Percentiles rank a stretch among this genome's conserved stretches.
Evolutionary conservation across 2,113 vertebrate species (phyloP).

Genomic region (Nerophis lumbriciformis): DNA sequence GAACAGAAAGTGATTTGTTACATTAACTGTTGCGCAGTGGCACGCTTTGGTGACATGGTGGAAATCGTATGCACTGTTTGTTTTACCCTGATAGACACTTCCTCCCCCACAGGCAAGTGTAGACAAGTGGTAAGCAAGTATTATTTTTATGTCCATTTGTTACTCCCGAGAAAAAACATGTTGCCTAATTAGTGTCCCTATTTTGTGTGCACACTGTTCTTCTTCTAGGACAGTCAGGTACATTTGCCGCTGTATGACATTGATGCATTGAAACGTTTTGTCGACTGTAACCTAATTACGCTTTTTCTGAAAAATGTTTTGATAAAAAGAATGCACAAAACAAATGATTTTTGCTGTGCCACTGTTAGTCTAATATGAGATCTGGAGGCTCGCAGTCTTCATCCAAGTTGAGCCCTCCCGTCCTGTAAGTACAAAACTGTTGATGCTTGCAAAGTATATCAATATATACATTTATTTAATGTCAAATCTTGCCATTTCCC

Average conservation of each 20-base stretch:
- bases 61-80: slow-evolving; percentile 62
- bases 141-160: slow-evolving; percentile 44
- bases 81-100: slow-evolving; percentile 71
- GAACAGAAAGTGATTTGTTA: slow-evolving; percentile 36
- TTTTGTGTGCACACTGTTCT: slow-evolving; percentile 57
- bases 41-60: slow-evolving; percentile 52
- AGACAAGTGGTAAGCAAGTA: slow-evolving; percentile 75
- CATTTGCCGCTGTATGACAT: slow-evolving; percentile 52
- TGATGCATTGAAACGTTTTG: slow-evolving; percentile 63
- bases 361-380: slow-evolving; percentile 80
- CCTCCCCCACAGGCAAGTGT: slow-evolving; percentile 77
- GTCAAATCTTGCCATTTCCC: slow-evolving; percentile 47
- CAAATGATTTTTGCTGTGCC: slow-evolving; percentile 81
- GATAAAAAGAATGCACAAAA: slow-evolving; percentile 77
- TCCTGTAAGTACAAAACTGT: slow-evolving; percentile 92
- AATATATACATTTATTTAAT: slow-evolving; percentile 37
- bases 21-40: slow-evolving; percentile 59
- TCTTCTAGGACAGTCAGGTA: slow-evolving; percentile 72
- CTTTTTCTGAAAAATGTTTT: background rate
- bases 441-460: slow-evolving; percentile 61
- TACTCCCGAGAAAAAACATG: slow-evolving; percentile 56
- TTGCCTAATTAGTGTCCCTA: slow-evolving; percentile 61
- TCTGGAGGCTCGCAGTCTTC: slow-evolving; percentile 89
- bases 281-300: slow-evolving; percentile 51
- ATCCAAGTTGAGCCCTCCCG: slow-evolving; percentile 89